These are phyloP conservation scores for Ichneumoninae sp. DNA, from an alignment of 2,888 invertebrate species.

Conservation along the genomic window DNA sequence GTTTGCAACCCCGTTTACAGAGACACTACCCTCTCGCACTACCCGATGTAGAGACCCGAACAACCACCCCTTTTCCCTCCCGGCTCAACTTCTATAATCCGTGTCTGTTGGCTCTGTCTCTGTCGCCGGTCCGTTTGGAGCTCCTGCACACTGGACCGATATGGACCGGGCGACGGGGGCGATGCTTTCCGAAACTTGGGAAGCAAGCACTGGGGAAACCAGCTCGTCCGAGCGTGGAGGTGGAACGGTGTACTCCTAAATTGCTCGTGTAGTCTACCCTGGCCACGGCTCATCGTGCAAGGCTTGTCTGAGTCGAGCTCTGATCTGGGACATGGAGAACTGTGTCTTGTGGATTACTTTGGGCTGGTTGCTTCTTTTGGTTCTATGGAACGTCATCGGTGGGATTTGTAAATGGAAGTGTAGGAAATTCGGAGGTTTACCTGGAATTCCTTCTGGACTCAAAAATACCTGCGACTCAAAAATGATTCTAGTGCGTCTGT, in stretches of 20 bases:
- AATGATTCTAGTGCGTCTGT: no score
- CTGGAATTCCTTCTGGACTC: no score
- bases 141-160: background rate
- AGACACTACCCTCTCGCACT: conserved; percentile 47
- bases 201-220: conserved; percentile 1
- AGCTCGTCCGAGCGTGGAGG: conserved; percentile 12
- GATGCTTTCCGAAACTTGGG: conserved; percentile 59
- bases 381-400: background rate
- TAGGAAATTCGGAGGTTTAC: no score
- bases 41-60: conserved; percentile 31
- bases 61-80: background rate
- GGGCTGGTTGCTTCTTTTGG: background rate
- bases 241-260: conserved; percentile 48
- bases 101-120: conserved; percentile 3
- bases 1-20: conserved; percentile 63
- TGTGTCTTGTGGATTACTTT: background rate
- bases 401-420: no score
- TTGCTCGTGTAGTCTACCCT: conserved; percentile 29
- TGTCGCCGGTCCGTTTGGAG: no score
- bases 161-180: conserved; percentile 9
- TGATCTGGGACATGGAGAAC: background rate
- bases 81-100: conserved; percentile 5
- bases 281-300: background rate
- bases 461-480: no score
- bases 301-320: background rate